phyloP scores from a whole-genome alignment of 2,797 vertebrate species.

The Hipposideros larvatus region DNA sequence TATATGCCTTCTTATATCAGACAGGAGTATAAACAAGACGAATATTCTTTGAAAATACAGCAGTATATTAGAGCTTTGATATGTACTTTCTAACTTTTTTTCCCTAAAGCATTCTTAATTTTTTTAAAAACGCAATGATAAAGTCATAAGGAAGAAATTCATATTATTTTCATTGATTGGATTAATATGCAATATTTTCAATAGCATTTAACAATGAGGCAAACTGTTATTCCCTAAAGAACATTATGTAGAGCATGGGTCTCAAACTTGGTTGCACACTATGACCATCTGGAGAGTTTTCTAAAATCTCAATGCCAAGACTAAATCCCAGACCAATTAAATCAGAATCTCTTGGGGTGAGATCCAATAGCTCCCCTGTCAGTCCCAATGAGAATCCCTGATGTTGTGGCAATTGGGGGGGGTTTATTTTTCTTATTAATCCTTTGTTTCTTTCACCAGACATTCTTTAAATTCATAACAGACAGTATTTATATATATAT shows the following conservation, averaged over 20 bases:
- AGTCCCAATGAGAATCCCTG: neutral
- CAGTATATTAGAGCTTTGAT: neutral
- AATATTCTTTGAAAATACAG: neutral
- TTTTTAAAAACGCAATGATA: neutral
- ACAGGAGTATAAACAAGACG: neutral
- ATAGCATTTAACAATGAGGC: slow-evolving; percentile 10
- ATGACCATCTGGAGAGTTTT: slow-evolving; percentile 43
- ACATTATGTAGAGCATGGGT: neutral
- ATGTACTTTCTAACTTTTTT: slow-evolving; percentile 20
- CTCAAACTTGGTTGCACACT: neutral
- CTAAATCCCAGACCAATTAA: neutral
- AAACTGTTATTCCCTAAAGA: neutral
- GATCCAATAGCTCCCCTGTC: neutral
- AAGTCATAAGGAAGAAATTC: slow-evolving; percentile 42
- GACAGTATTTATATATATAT: neutral
- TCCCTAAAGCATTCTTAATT: neutral
- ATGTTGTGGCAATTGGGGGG: neutral
- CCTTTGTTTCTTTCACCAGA: neutral
- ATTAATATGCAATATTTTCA: slow-evolving; percentile 5
- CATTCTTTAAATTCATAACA: neutral
- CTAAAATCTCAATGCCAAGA: neutral
- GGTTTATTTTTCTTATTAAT: neutral
- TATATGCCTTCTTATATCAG: slow-evolving; percentile 59
- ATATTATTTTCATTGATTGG: slow-evolving; percentile 41
- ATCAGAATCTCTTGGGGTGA: neutral